Conservation (phyloP, 2,113 vertebrate species). For the Chionodraco myersi region DNA sequence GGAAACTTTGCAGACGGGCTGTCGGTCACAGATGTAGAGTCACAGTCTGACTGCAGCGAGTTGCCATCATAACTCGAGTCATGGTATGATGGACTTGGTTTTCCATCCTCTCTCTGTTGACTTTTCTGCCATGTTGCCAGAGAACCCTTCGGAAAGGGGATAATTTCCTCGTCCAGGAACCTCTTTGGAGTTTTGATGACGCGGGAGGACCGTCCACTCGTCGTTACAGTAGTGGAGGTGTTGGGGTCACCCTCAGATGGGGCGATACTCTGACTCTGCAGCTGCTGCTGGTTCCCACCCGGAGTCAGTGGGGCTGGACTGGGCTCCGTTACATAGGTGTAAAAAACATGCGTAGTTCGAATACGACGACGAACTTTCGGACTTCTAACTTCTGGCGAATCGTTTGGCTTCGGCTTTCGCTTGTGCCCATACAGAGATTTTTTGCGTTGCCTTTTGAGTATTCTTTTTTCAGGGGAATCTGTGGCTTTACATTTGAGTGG, state of each 20-base stretch:
- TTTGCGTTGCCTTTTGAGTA: constrained; percentile 43
- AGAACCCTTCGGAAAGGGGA: constrained; percentile 71
- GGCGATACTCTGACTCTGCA: constrained; percentile 14
- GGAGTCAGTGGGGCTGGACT: background rate
- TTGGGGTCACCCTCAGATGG: constrained; percentile 6
- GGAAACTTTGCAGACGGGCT: constrained; percentile 34
- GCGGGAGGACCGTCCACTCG: constrained; percentile 87
- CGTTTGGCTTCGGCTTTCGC: constrained; percentile 36
- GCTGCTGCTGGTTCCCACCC: constrained; percentile 10
- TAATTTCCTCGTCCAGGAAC: constrained; percentile 88
- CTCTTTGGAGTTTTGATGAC: constrained; percentile 91
- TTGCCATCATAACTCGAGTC: constrained; percentile 43
- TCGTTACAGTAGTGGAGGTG: constrained; percentile 81
- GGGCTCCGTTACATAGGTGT: constrained; percentile 60
- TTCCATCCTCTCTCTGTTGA: constrained; percentile 58
- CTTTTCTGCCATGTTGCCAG: constrained; percentile 67
- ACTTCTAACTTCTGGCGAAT: background rate
- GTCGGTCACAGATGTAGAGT: constrained; percentile 19
- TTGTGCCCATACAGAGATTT: constrained; percentile 62
- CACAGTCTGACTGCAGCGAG: constrained; percentile 5
- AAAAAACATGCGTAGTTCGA: constrained; percentile 56
- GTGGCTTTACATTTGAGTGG: constrained; percentile 53
- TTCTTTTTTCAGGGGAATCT: constrained; percentile 14
- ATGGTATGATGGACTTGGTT: constrained; percentile 13
- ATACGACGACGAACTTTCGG: background rate